Conservation (phyloP, 2,113 vertebrate genomes). For the Cairina moschata region DNA sequence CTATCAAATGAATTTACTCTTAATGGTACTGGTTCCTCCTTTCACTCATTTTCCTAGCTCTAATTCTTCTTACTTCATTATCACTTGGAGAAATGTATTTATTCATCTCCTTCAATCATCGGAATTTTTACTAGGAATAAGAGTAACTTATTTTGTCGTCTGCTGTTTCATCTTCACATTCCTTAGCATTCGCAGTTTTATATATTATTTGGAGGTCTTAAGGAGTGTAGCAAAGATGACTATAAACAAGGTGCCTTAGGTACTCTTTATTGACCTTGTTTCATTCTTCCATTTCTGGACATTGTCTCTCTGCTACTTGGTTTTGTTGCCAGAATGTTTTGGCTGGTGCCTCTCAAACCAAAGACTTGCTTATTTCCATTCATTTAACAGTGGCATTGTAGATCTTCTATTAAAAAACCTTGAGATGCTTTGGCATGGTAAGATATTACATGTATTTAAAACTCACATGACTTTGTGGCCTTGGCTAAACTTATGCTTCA, state of each 20-base stretch:
- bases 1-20: neutral
- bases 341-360: slow-evolving; percentile 75
- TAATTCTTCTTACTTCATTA: neutral
- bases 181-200: slow-evolving; percentile 53
- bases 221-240: slow-evolving; percentile 76
- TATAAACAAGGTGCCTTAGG: slow-evolving; percentile 80
- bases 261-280: slow-evolving; percentile 79
- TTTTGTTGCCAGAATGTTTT: slow-evolving; percentile 61
- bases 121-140: slow-evolving; percentile 23
- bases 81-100: neutral
- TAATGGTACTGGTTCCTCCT: neutral
- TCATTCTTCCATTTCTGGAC: slow-evolving; percentile 55
- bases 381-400: slow-evolving; percentile 28
- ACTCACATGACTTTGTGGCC: slow-evolving; percentile 55
- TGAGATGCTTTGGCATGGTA: slow-evolving; percentile 40
- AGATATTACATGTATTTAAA: slow-evolving; percentile 36
- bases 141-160: slow-evolving; percentile 6
- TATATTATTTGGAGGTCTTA: slow-evolving; percentile 64
- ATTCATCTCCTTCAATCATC: neutral
- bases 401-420: slow-evolving; percentile 37
- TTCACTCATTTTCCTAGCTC: neutral
- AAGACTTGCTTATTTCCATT: slow-evolving; percentile 76
- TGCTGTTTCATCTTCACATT: slow-evolving; percentile 56
- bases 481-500: slow-evolving; percentile 49
- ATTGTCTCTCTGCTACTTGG: slow-evolving; percentile 55